These are phyloP conservation scores for Actinostola sp. DNA, from an alignment of 92 coral and sea anemone species.

Conservation along the genomic window DNA sequence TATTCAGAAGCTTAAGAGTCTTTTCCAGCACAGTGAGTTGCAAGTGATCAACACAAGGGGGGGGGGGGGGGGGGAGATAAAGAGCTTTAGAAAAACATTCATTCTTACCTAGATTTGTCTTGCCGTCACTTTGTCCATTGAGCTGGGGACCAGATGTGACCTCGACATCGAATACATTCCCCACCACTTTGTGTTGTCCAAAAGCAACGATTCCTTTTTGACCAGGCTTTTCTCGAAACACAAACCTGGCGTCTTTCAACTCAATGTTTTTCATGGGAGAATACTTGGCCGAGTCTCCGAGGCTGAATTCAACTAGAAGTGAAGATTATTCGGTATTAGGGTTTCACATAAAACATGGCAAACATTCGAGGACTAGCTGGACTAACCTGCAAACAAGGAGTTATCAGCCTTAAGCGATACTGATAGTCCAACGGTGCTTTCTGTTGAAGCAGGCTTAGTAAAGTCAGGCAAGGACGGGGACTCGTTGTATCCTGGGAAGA, in stretches of 20 bases:
- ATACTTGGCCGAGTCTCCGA: constrained; percentile 46
- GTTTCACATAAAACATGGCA: too few species aligned
- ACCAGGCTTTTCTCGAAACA: constrained; percentile 43
- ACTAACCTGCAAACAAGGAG: constrained; percentile 39
- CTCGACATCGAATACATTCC: constrained; percentile 41
- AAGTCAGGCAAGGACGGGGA: constrained; percentile 51
- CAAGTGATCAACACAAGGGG: too few species aligned
- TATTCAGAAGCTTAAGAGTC: too few species aligned
- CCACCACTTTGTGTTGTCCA: constrained; percentile 38
- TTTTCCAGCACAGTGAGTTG: too few species aligned
- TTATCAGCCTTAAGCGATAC: constrained; percentile 47
- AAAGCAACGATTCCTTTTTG: constrained; percentile 47
- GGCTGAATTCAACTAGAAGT: constrained; percentile 49
- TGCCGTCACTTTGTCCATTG: constrained; percentile 12
- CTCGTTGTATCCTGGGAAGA: constrained; percentile 31
- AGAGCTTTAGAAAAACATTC: neutral
- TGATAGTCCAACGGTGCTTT: constrained; percentile 41
- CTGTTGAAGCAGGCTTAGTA: constrained; percentile 34
- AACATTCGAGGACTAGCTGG: too few species aligned
- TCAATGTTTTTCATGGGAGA: constrained; percentile 45
- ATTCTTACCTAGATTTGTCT: constrained; percentile 33
- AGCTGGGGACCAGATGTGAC: constrained; percentile 44
- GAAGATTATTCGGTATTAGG: too few species aligned
- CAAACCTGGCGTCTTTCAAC: constrained; percentile 42
- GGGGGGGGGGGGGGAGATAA: too few species aligned